A percentile compares a stretch with the other conserved stretches of the same genome.
Conservation (phyloP, 2,797 vertebrate genomes). For the Coranthus polyacanthus region DNA sequence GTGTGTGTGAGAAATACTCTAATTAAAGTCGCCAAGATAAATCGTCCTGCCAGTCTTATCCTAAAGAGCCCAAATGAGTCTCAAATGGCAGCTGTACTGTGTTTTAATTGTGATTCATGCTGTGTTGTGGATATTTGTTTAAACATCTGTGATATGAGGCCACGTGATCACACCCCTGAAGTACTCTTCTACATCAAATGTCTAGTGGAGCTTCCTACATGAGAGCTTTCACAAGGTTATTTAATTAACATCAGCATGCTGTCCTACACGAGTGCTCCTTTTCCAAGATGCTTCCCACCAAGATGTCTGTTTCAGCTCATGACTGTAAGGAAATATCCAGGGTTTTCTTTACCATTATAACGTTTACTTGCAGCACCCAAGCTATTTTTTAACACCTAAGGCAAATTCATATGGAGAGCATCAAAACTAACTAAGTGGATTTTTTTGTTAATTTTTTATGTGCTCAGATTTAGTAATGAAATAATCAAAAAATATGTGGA, state of each 20-base stretch:
- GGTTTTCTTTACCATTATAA: no score
- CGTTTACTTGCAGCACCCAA: no score
- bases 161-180: neutral
- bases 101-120: conserved; percentile 14
- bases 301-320: neutral
- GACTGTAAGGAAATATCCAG: no score
- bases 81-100: neutral
- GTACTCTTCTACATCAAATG: neutral
- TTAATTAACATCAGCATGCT: conserved; percentile 1
- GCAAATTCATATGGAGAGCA: no score
- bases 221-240: conserved; percentile 3
- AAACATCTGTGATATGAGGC: neutral
- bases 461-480: no score
- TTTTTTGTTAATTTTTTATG: no score
- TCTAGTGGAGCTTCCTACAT: neutral
- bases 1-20: conserved; percentile 28
- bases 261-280: conserved; percentile 2
- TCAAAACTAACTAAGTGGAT: no score
- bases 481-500: no score
- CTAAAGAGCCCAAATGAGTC: conserved; percentile 12
- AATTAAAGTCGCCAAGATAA: conserved; percentile 44
- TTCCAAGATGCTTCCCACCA: conserved; percentile 15
- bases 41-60: conserved; percentile 13
- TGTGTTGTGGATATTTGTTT: neutral
- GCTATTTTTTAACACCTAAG: no score